Base-by-base conservation (phyloP, 2,888 invertebrate genomes). In the Lamproptera curius region DNA sequence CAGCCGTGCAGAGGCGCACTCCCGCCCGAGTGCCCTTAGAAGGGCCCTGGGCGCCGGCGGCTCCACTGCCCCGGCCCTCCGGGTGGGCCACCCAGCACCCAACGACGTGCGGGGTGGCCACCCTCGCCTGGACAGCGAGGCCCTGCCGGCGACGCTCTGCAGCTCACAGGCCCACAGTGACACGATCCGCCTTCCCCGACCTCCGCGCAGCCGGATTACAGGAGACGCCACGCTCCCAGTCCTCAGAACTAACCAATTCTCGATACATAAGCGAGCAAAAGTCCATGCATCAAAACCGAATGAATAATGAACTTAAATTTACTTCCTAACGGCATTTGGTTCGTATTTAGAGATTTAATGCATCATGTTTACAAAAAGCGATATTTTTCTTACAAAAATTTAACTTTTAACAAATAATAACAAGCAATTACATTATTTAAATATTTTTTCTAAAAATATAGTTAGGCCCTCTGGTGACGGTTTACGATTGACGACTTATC, bases 1-100 rank as follows among this genome's bases (percentile, higher is more conserved):
- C 74, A 91, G 94, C 96, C 95, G 95, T 92, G 88, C 89, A n/a
- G n/a, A 26, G 15, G 15, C 28, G 63, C 63, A 69, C 57, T 60
- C 95, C 94, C 92, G 90, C 89, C 92, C 95, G 28, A 2, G 2
- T 2, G 4, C 9, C 28, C 28, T 2, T 10, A 8, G 3, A 2
- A 10, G 28, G 28, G 9, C 9, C 9, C 28, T n/a, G 9, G 28
- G 28, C 28, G 28, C 28, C 28, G 28, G 9, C 6, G 9, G 9
- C 28, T n/a, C 28, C 28, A 9, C 9, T 28, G 28, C 2, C 28
- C 9, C 28, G 28, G 28, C 2, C 2, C 28, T 8, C 28, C 28
- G 2, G 28, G 28, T 10, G n/a, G 28, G n/a, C 28, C 28, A 8
- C 28, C 28, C 20, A 20, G 6, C 28, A 9, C 28, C 6, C 28